These are phyloP conservation scores for Vanacampus margaritifer DNA, from an alignment of 2,113 vertebrate genomes.

Conservation along the genomic window DNA sequence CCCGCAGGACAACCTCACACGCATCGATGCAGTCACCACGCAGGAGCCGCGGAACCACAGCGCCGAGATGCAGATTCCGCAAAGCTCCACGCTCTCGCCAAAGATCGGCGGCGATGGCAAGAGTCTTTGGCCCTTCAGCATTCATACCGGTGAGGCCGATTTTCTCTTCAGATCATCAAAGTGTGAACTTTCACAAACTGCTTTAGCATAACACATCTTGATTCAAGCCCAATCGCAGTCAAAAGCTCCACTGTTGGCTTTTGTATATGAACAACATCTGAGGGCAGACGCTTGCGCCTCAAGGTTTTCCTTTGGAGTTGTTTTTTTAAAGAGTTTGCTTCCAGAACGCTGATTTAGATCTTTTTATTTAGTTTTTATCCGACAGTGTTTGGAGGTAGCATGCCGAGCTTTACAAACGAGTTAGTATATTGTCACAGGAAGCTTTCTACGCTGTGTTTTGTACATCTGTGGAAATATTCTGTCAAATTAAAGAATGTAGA, in stretches of 20 bases:
- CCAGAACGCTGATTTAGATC: conserved; percentile 11
- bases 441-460: conserved; percentile 2
- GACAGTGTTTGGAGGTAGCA: background rate
- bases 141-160: conserved; percentile 83
- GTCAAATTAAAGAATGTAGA: background rate
- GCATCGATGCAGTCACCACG: conserved; percentile 66
- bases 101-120: conserved; percentile 49
- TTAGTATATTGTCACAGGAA: background rate
- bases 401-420: background rate
- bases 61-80: conserved; percentile 76
- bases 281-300: conserved; percentile 56
- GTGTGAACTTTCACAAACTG: conserved; percentile 15
- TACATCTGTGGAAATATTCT: too few species aligned
- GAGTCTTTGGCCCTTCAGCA: conserved; percentile 80
- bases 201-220: conserved; percentile 47
- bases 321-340: conserved; percentile 43
- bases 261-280: conserved; percentile 53
- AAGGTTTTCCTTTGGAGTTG: conserved; percentile 42
- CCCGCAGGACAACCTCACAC: conserved; percentile 28
- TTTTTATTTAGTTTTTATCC: background rate
- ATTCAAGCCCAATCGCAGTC: conserved; percentile 43
- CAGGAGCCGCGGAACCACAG: conserved; percentile 74
- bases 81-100: conserved; percentile 63
- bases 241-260: conserved; percentile 43
- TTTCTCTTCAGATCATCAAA: background rate